These are phyloP conservation scores for Cryptocephalus primarius DNA, from an alignment of 2,888 invertebrate species.

Conservation along the genomic window DNA sequence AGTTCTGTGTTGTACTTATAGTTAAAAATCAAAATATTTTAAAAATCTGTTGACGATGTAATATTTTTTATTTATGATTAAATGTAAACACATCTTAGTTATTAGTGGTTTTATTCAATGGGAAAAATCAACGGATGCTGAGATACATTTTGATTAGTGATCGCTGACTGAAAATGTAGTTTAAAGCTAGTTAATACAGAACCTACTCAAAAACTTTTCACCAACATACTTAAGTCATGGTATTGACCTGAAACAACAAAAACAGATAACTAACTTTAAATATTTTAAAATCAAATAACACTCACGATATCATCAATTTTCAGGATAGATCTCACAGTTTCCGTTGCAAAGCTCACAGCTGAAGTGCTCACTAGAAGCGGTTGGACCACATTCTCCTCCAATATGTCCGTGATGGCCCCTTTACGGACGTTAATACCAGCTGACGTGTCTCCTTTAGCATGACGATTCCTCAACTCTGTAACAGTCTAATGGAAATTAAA, in stretches of 20 bases:
- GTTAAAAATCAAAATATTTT: too few species aligned
- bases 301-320: conserved; percentile 99
- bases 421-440: conserved; percentile 95
- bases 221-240: conserved; percentile 34
- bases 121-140: too few species aligned
- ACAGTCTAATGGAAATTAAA: conserved; percentile 50
- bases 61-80: too few species aligned
- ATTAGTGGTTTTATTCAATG: too few species aligned
- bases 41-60: too few species aligned
- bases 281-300: conserved; percentile 13
- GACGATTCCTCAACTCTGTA: conserved; percentile 89
- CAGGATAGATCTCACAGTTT: conserved; percentile 93
- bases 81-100: too few species aligned
- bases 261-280: not conserved
- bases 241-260: conserved; percentile 41
- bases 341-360: conserved; percentile 87
- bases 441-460: conserved; percentile 74
- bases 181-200: not conserved
- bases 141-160: too few species aligned
- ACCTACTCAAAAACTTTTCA: not conserved
- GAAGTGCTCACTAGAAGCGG: conserved; percentile 91
- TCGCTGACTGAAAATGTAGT: not conserved
- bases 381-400: conserved; percentile 95
- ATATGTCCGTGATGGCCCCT: conserved; percentile 92
- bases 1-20: too few species aligned